phyloP scores from a whole-genome alignment of 1,140 invertebrate genomes.

The Pygmarrhopalites habei region DNA sequence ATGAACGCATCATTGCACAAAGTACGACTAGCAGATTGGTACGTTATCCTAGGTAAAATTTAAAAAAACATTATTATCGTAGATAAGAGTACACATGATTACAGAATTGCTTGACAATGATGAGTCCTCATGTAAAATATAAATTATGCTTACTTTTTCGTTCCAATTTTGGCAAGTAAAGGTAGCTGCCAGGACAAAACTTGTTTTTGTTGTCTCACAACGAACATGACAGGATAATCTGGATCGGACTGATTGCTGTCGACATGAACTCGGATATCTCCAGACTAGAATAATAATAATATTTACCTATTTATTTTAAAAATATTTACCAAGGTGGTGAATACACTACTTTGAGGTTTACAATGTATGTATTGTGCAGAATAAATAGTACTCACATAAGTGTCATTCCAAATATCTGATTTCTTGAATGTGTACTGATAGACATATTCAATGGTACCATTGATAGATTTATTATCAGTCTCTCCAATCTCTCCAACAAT shows the following conservation, averaged over 20 bases:
- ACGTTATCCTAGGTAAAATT: conserved; percentile 45
- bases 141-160: conserved; percentile 7
- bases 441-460: conserved; percentile 18
- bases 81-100: neutral
- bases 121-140: neutral
- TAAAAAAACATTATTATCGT: neutral
- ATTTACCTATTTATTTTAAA: neutral
- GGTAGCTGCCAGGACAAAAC: conserved; percentile 63
- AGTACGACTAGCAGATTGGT: conserved; percentile 54
- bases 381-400: neutral
- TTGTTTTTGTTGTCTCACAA: conserved; percentile 57
- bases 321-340: neutral
- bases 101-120: neutral
- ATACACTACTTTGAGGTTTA: neutral
- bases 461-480: neutral
- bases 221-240: conserved; percentile 56
- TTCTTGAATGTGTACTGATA: conserved; percentile 29
- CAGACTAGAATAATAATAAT: conserved; percentile 12
- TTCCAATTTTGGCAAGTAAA: conserved; percentile 41
- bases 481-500: neutral
- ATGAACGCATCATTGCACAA: conserved; percentile 53
- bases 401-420: neutral
- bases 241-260: conserved; percentile 48
- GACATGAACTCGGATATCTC: conserved; percentile 42
- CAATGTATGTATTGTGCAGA: neutral